Base-by-base conservation (phyloP, 2,113 vertebrate genomes). In the Rhineura floridana region DNA sequence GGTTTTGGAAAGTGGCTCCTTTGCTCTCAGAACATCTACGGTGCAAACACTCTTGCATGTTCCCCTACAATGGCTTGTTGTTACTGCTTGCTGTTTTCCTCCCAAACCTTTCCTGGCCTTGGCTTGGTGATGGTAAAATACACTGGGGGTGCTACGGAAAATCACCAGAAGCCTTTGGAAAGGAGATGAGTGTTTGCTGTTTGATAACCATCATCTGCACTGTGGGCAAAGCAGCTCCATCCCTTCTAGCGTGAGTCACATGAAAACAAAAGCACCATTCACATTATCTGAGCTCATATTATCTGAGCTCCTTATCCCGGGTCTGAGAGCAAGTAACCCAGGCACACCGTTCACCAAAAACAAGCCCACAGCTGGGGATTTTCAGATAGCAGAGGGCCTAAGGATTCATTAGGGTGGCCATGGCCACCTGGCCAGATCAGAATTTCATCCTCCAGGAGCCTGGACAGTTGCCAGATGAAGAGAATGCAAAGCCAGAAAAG, bases 171-270 rank as follows among this genome's bases (percentile, higher is more conserved):
- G 44, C 44, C 9, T 36, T 72, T 50, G 33, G 44, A 70, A 52
- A 52, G 46, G 67, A 84, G 83, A 72, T 39, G 48, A 84, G 83
- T 72, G 67, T 72, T 84, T 84, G 83, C 46, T 55, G 19, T 84
- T 28, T 39, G 83, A 84, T 72, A 72, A 52, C 46, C 21, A 72
- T 55, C 67, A 4, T 36, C 67, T 50, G 48, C 48, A 5, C 48
- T 39, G 48, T 8, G 23, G 21, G 83, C 33, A 84, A 72, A 83
- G 46, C 44, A 2, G 21, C 9, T 11, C 46, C 6, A 4, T 52
- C 46, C 82, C 48, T 39, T 39, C 12, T 6, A 25, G 12, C 3
- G 42, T 13, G 21, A 28, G 83, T 50, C 46, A 39, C 83, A 30
- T 39, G 83, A 84, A 72, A 84, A 72, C 44, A 28, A 50, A 46